Conservation (phyloP, 2,888 invertebrate species). For the Baccha elongata region DNA sequence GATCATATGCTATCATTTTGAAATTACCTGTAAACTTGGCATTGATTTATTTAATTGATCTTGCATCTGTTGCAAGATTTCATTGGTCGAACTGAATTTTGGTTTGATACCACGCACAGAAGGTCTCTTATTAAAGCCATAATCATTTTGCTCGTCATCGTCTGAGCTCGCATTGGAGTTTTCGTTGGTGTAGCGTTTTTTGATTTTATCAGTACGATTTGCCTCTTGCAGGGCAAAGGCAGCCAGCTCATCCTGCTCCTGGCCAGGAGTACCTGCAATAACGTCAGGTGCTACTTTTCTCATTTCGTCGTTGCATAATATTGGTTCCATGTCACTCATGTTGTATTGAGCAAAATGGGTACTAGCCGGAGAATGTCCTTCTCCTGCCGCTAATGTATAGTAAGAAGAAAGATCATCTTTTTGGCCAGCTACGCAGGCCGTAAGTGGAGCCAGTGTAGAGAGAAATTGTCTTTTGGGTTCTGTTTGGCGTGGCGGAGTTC, state of each 20-base stretch:
- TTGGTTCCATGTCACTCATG: conserved; percentile 85
- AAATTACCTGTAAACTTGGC: conserved; percentile 77
- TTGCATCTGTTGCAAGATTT: conserved; percentile 92
- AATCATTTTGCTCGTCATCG: conserved; percentile 93
- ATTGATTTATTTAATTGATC: conserved; percentile 84
- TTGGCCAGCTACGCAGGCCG: conserved; percentile 88
- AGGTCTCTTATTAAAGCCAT: conserved; percentile 94
- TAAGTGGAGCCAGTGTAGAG: conserved; percentile 90
- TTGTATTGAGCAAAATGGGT: conserved; percentile 87
- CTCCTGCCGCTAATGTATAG: conserved; percentile 84
- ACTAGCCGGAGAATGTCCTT: conserved; percentile 85
- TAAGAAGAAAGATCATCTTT: conserved; percentile 84
- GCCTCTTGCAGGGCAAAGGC: conserved; percentile 94
- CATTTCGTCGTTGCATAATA: conserved; percentile 84
- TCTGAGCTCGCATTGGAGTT: conserved; percentile 81
- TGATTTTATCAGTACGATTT: conserved; percentile 90
- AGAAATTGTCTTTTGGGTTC: conserved; percentile 91
- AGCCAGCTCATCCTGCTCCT: conserved; percentile 89
- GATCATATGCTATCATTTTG: background rate
- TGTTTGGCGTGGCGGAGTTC: conserved; percentile 82
- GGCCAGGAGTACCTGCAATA: conserved; percentile 86
- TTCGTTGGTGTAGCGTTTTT: conserved; percentile 88
- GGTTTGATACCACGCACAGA: conserved; percentile 95
- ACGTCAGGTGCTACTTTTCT: conserved; percentile 89
- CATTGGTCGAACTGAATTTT: conserved; percentile 91